phyloP scores from a whole-genome alignment of 2,113 vertebrate species.

The Dromas ardeola region DNA sequence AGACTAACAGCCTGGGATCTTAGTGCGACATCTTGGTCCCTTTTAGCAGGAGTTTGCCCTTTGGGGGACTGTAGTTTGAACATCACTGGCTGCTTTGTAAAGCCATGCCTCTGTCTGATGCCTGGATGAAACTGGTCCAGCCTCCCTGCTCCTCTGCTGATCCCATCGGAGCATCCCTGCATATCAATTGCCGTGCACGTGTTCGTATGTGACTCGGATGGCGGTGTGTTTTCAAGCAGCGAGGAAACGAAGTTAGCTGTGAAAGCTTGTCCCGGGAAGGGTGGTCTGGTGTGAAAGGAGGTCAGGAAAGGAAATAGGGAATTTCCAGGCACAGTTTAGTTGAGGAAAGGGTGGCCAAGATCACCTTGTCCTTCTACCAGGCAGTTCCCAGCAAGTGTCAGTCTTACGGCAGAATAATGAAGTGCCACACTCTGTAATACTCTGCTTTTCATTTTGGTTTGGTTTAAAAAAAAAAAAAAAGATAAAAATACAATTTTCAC shows the following conservation, averaged over 20 bases:
- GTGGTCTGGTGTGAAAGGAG: not conserved
- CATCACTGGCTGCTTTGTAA: not conserved
- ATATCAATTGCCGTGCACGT: accelerated
- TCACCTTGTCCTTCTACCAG: not conserved
- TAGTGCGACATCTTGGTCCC: not conserved
- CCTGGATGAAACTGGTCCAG: not conserved
- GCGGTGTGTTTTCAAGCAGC: not conserved
- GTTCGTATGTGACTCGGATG: accelerated
- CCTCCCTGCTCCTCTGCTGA: not conserved
- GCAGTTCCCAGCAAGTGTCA: not conserved
- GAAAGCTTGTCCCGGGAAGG: not conserved
- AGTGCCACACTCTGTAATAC: not conserved
- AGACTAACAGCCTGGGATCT: not conserved
- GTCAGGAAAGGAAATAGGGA: not conserved
- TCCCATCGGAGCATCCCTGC: not conserved
- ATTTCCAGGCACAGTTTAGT: not conserved
- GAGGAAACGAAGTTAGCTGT: not conserved
- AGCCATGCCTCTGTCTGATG: accelerated
- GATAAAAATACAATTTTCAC: not conserved
- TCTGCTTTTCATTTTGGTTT: not conserved
- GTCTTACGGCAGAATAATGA: not conserved
- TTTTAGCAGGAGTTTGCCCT: not conserved
- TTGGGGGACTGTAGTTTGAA: not conserved
- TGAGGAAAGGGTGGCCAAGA: not conserved
- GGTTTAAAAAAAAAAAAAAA: not conserved